These are phyloP conservation scores for Montipora efflorescens DNA, from an alignment of 64 coral and sea anemone genomes.

Conservation along the genomic window DNA sequence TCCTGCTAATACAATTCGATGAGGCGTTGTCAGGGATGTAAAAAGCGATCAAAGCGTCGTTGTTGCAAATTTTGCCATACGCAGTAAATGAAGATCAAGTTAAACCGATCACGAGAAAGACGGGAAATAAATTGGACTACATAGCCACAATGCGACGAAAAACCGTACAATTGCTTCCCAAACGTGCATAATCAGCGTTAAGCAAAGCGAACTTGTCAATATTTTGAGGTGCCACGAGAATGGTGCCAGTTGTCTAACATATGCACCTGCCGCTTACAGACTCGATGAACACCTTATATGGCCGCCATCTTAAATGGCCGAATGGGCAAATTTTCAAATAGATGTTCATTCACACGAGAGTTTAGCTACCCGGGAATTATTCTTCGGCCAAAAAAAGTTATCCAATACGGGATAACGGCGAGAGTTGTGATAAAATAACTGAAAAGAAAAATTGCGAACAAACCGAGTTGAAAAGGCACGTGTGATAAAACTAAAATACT, in stretches of 20 bases:
- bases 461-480: background rate
- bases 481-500: constrained; percentile 19
- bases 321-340: constrained; percentile 50
- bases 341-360: constrained; percentile 20
- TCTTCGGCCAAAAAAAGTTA: background rate
- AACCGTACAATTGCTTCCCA: background rate
- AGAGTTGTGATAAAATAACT: background rate
- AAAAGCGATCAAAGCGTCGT: background rate
- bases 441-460: background rate
- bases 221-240: no score
- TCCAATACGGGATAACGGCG: background rate
- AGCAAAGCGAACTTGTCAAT: background rate
- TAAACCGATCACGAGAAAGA: background rate
- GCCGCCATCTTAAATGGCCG: constrained; percentile 50
- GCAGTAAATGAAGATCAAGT: background rate
- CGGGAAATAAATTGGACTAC: background rate
- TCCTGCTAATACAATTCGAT: background rate
- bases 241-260: constrained; percentile 12
- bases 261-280: constrained; percentile 22
- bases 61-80: background rate
- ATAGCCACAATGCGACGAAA: background rate
- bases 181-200: background rate
- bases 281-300: background rate
- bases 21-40: background rate
- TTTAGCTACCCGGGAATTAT: constrained; percentile 9